Conservation (phyloP, 37 sponge, comb jelly and placozoan species). For the Beroe ovata region DNA sequence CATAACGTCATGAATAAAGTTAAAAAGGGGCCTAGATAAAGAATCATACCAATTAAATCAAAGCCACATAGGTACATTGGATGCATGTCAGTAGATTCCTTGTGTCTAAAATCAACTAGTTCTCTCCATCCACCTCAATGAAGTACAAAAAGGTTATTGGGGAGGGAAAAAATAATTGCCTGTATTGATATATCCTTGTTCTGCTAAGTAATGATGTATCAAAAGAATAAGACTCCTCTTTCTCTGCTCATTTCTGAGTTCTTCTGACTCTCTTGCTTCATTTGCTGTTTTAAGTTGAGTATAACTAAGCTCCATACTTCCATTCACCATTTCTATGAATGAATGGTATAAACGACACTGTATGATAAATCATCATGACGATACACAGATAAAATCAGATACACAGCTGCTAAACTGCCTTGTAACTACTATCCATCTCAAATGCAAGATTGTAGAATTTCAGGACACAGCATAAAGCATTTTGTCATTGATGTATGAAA, state of each 20-base stretch:
- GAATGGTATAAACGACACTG: too few species aligned
- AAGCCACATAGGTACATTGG: not conserved
- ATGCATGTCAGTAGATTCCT: not conserved
- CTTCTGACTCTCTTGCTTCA: conserved; percentile 82
- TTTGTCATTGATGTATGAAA: too few species aligned
- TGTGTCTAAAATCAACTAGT: not conserved
- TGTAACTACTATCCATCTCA: too few species aligned
- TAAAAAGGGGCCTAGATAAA: too few species aligned
- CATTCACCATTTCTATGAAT: not conserved
- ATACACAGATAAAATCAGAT: too few species aligned
- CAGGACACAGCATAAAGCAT: too few species aligned
- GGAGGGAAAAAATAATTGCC: not conserved
- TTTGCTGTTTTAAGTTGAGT: conserved; percentile 87
- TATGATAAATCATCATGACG: too few species aligned
- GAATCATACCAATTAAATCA: too few species aligned
- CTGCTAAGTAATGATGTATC: conserved; percentile 79
- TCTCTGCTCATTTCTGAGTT: conserved; percentile 75
- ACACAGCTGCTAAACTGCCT: too few species aligned
- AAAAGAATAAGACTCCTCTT: conserved; percentile 81
- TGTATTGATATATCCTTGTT: conserved; percentile 80
- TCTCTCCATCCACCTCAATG: not conserved
- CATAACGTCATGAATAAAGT: too few species aligned
- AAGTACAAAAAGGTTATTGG: not conserved
- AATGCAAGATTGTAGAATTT: too few species aligned
- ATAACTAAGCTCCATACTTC: conserved; percentile 80